A percentile compares a stretch with the other conserved stretches of the same genome.
Conservation (phyloP, 2,113 vertebrate genomes). For the Enhydra lutris region DNA sequence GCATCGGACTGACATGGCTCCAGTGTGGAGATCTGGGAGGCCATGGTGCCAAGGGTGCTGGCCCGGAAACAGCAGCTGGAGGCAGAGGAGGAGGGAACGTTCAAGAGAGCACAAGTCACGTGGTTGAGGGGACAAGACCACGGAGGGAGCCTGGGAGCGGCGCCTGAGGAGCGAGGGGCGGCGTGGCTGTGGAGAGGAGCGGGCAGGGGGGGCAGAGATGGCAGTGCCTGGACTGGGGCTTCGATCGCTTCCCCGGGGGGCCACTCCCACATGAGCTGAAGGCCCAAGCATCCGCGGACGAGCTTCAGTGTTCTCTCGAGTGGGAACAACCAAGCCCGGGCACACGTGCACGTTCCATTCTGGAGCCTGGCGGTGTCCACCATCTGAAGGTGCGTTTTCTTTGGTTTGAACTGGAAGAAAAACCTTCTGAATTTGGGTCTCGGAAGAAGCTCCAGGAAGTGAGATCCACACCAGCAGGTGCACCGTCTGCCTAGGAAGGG, state of each 20-base stretch:
- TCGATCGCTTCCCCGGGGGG: neutral
- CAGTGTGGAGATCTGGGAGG: neutral
- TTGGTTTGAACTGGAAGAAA: neutral
- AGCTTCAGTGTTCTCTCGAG: neutral
- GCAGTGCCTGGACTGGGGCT: neutral
- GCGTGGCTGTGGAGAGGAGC: neutral
- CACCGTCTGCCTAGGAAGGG: fast-evolving
- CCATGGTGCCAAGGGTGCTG: neutral
- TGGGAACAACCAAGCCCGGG: neutral
- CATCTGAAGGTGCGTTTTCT: neutral
- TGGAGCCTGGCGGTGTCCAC: neutral
- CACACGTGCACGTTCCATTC: neutral
- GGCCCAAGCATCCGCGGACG: neutral
- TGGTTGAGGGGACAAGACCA: fast-evolving
- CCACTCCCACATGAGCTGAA: neutral
- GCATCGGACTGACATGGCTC: fast-evolving
- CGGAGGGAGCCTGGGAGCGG: neutral
- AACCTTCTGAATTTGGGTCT: neutral
- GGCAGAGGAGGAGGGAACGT: neutral
- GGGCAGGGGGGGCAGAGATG: neutral
- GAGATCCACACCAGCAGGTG: neutral
- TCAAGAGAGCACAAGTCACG: neutral
- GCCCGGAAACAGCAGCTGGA: neutral
- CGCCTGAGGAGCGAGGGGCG: fast-evolving
- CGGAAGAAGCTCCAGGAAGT: too few species aligned